phyloP scores from a whole-genome alignment of 2,888 invertebrate species.

The Sarcophaga carnaria region DNA sequence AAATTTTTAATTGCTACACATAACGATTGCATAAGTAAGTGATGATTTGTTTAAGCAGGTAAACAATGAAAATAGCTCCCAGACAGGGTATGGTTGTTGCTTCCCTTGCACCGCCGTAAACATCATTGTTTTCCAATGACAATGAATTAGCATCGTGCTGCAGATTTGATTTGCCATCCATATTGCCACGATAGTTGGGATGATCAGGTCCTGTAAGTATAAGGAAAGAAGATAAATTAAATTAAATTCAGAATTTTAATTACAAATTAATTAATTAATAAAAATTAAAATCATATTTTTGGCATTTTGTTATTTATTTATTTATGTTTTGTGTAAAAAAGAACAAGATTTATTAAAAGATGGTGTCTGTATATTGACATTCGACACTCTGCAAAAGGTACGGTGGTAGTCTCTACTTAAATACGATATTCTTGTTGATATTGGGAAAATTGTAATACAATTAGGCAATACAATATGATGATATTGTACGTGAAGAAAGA shows the following conservation, averaged over 20 bases:
- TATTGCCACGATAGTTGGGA: constrained; percentile 76
- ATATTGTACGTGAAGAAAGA: no score
- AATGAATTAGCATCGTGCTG: constrained; percentile 80
- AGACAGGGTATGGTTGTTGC: neutral
- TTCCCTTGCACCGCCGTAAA: constrained; percentile 20
- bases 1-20: constrained; percentile 66
- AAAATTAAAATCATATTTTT: no score
- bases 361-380: no score
- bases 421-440: no score
- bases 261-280: neutral
- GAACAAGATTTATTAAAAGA: no score
- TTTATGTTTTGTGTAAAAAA: no score
- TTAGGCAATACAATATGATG: no score
- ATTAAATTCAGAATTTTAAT: constrained; percentile 2
- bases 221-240: constrained; percentile 16
- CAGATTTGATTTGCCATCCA: constrained; percentile 75
- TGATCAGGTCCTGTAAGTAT: constrained; percentile 77
- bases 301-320: no score
- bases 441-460: no score
- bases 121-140: constrained; percentile 77
- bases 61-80: neutral
- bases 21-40: neutral
- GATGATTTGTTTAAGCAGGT: constrained; percentile 43
- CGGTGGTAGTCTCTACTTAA: no score
- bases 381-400: no score